Percentiles rank a stretch among this genome's conserved stretches.
Conservation (phyloP, 2,888 invertebrate genomes). For the Choristoneura rosaceana region DNA sequence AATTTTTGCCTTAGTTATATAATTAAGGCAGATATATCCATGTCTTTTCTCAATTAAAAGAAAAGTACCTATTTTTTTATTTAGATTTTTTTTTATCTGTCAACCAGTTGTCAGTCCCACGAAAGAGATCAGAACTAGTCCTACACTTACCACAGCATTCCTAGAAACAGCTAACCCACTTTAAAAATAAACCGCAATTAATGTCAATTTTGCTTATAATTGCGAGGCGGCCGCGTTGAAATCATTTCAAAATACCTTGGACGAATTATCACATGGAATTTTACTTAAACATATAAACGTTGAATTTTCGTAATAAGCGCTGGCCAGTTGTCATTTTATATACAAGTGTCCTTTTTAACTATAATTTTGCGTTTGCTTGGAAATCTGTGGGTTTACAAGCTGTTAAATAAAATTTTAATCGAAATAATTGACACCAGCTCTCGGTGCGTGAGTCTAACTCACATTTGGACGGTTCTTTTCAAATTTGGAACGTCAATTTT, state of each 20-base stretch:
- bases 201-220: constrained; percentile 43
- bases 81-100: constrained; percentile 8
- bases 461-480: too few relatives aligned
- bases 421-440: neutral
- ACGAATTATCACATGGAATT: constrained; percentile 33
- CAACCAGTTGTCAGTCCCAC: neutral
- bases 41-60: neutral
- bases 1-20: too few relatives aligned
- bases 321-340: neutral
- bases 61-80: too few relatives aligned
- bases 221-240: constrained; percentile 31
- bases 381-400: neutral
- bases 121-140: constrained; percentile 5
- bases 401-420: neutral
- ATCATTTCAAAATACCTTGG: constrained; percentile 30
- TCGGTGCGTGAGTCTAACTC: too few relatives aligned
- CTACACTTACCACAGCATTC: constrained; percentile 25
- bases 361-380: neutral
- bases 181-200: constrained; percentile 43
- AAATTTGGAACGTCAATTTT: too few relatives aligned
- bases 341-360: neutral
- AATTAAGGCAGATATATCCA: too few relatives aligned
- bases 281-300: constrained; percentile 30
- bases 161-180: constrained; percentile 43
- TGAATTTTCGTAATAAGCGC: constrained; percentile 28